Evolutionary conservation across 2,113 vertebrate species (phyloP), one percentile per base, ranked within the genome.

Genomic region (Mustela nigripes): DNA sequence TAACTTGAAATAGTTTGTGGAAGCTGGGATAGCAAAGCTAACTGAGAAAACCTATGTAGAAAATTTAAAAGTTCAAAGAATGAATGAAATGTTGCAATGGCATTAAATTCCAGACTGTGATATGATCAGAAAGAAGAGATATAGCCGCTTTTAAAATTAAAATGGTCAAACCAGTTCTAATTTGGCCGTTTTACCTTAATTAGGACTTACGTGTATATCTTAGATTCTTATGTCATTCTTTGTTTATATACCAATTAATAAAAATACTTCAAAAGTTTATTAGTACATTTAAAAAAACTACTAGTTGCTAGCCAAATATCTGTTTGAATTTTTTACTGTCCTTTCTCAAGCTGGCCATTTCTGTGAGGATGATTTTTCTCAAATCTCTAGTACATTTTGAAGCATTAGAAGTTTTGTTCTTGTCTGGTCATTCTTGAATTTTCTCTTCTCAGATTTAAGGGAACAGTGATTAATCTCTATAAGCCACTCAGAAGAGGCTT

Each of bases 211-310:
- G 63, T 24, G 7, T 33, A 18, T 45, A 83, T 65, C 18, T 73
- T 97, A 39, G 36, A 45, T 83, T 79, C 42, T 91, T 94, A 4
- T 39, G 56, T 97, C 82, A 56, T 65, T 90, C 63, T 97, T 74
- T 74, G 28, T 33, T 67, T 16, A 74, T 58, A 81, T 88, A 69
- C 45, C 8, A 67, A 3, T 67, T 71, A 79, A 79, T 87, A 65
- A 60, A 81, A 79, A 42, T 81, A 67, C 63, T 36, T 91, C 14
- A 33, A 56, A 87, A 87, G 53, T 71, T 87, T 69, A 5, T 79
- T 95, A 58, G 53, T 79, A 10, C 19, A 42, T 15, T 96, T 60
- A 22, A 42, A 88, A 94, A 65, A 69, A 79, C n/a, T 63, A 7
- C 48, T 18, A 65, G 18, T 80, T 93, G 33, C 14, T 83, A 69